Conservation (phyloP, 2,797 vertebrate genomes). For the Pseudomugil gertrudae region DNA sequence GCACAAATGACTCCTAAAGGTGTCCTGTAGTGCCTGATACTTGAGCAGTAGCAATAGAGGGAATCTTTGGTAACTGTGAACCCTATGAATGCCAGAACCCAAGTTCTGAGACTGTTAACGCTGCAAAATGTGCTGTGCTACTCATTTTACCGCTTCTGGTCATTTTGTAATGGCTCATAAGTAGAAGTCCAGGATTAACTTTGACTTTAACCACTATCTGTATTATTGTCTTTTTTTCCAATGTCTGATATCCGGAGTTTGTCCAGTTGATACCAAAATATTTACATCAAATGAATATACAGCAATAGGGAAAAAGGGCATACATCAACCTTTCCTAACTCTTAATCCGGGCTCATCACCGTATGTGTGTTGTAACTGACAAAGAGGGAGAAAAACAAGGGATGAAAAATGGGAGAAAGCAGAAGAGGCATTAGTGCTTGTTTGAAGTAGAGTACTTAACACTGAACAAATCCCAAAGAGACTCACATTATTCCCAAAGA, state of each 20-base stretch:
- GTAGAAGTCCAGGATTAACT: too few species aligned
- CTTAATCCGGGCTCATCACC: constrained; percentile 17
- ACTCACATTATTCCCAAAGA: constrained; percentile 49
- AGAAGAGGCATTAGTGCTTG: constrained; percentile 13
- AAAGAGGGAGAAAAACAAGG: constrained; percentile 7
- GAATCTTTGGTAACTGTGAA: background rate
- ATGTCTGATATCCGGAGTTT: constrained; percentile 53
- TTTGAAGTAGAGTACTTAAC: constrained; percentile 40
- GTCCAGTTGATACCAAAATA: too few species aligned
- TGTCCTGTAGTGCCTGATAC: background rate
- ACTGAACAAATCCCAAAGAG: constrained; percentile 47
- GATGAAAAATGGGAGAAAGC: constrained; percentile 2
- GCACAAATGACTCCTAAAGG: background rate
- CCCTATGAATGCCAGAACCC: background rate
- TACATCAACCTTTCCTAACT: background rate
- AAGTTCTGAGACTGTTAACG: background rate
- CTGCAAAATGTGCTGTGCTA: too few species aligned
- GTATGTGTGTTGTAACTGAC: background rate
- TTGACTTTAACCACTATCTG: too few species aligned
- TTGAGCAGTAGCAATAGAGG: background rate
- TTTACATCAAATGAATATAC: too few species aligned
- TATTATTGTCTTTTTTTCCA: too few species aligned
- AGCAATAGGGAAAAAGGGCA: too few species aligned
- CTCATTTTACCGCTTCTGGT: too few species aligned
- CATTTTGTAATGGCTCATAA: background rate